These are phyloP conservation scores for Epinotia nisella DNA, from an alignment of 2,888 invertebrate species.

Conservation along the genomic window DNA sequence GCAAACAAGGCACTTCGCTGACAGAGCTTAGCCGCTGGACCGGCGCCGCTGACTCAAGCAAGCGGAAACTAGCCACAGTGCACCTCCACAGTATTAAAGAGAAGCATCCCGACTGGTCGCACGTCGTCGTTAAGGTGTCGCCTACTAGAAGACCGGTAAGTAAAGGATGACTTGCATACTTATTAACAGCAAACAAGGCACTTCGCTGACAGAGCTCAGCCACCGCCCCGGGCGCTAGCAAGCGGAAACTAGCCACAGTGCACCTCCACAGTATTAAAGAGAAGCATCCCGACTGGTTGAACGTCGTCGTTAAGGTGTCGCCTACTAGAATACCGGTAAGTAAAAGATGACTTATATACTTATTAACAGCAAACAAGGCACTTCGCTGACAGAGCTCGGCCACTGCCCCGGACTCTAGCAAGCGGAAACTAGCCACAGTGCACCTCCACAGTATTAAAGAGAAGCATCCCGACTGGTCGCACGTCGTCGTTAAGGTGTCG, in stretches of 20 bases:
- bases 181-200: conserved; percentile 67
- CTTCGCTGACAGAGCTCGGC: conserved; percentile 67
- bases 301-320: conserved; percentile 88
- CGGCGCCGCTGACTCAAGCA: conserved; percentile 68
- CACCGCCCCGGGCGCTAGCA: conserved; percentile 73
- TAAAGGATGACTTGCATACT: conserved; percentile 53
- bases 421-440: conserved; percentile 81
- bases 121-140: conserved; percentile 88
- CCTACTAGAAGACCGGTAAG: conserved; percentile 86
- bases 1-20: conserved; percentile 71
- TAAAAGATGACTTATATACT: conserved; percentile 54
- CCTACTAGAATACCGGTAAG: conserved; percentile 85
- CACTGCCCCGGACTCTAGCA: conserved; percentile 73
- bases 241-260: conserved; percentile 81
- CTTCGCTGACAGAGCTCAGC: conserved; percentile 67
- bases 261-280: conserved; percentile 86
- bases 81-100: conserved; percentile 86
- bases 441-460: conserved; percentile 86
- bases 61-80: conserved; percentile 81
- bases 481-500: conserved; percentile 87
- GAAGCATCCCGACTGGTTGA: conserved; percentile 85
- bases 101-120: conserved; percentile 85
- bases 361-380: conserved; percentile 68
- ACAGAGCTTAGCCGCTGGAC: conserved; percentile 74
- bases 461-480: conserved; percentile 80